Percentiles rank a stretch among this genome's conserved stretches.
Conservation (phyloP, 2,113 vertebrate species). For the Nanorana parkeri region DNA sequence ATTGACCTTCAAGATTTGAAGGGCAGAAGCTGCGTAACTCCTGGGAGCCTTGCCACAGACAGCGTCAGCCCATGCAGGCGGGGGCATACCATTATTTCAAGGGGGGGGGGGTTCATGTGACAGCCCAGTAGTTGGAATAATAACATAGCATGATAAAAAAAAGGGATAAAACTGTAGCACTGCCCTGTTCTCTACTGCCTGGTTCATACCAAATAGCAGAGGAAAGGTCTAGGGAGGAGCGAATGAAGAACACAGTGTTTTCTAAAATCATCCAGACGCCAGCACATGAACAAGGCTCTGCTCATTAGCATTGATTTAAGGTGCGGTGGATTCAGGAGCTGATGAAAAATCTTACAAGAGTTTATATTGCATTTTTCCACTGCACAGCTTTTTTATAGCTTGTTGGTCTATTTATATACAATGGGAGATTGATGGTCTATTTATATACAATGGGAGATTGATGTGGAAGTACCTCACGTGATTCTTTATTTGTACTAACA, state of each 20-base stretch:
- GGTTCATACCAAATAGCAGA: background rate
- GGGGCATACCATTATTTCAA: slow-evolving; percentile 31
- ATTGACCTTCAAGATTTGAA: slow-evolving; percentile 54
- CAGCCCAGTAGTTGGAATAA: slow-evolving; percentile 1
- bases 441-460: too few species aligned
- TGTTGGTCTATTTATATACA: too few species aligned
- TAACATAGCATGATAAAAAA: slow-evolving; percentile 1
- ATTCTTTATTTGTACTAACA: too few species aligned
- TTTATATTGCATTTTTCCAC: too few species aligned
- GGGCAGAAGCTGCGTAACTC: slow-evolving; percentile 56
- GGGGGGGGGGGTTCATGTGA: slow-evolving; percentile 33
- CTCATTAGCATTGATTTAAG: background rate
- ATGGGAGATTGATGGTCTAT: too few species aligned
- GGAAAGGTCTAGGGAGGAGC: background rate
- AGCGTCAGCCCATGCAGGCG: slow-evolving; percentile 43
- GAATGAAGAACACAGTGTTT: background rate
- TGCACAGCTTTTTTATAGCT: too few species aligned
- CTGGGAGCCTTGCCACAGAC: slow-evolving; percentile 53
- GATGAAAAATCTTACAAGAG: background rate
- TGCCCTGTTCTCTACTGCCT: background rate
- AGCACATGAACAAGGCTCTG: too few species aligned
- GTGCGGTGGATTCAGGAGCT: background rate
- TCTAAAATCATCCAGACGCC: too few species aligned
- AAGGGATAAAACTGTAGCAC: background rate
- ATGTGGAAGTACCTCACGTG: too few species aligned